Percentiles rank a stretch among this genome's conserved stretches.
Evolutionary conservation across 2,888 invertebrate genomes (phyloP).

Genomic region (Nysson spinosus): DNA sequence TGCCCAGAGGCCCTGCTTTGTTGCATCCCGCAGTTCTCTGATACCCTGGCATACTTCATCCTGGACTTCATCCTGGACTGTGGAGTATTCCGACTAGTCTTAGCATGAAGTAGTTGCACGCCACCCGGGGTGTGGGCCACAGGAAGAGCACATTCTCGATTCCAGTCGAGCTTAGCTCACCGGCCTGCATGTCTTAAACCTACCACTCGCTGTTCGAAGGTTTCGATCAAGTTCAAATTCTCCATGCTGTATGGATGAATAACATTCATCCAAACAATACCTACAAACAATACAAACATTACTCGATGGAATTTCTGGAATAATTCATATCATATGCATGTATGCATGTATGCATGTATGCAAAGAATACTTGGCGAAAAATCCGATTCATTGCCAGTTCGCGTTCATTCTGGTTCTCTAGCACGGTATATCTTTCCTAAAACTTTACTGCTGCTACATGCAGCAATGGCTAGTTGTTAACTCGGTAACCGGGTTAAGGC

Average conservation of each 20-base stretch:
- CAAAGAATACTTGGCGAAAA: conserved; percentile 39
- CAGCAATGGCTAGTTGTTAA: conserved; percentile 55
- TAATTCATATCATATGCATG: too few species aligned
- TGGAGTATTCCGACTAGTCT: conserved; percentile 67
- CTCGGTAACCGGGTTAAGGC: conserved; percentile 19
- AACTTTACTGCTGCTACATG: conserved; percentile 21
- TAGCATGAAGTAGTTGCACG: conserved; percentile 58
- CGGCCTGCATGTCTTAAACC: conserved; percentile 41
- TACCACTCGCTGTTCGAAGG: too few species aligned
- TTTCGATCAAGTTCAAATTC: too few species aligned
- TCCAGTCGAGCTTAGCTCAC: conserved; percentile 37
- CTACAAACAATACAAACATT: too few species aligned
- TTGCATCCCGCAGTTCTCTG: conserved; percentile 61
- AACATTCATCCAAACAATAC: too few species aligned
- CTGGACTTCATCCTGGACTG: conserved; percentile 62
- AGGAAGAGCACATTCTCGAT: conserved; percentile 52
- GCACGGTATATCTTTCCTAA: conserved; percentile 39
- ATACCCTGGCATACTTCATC: conserved; percentile 65
- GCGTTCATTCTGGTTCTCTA: conserved; percentile 8
- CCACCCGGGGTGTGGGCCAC: conserved; percentile 30
- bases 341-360: conserved; percentile 23
- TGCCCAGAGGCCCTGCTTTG: conserved; percentile 66
- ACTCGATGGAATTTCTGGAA: conserved; percentile 9
- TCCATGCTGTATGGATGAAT: too few species aligned
- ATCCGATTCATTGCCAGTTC: conserved; percentile 30